Evolutionary conservation across 2,797 vertebrate genomes (phyloP), one percentile per base, ranked within the genome.

Genomic region (Sebastes jordani): DNA sequence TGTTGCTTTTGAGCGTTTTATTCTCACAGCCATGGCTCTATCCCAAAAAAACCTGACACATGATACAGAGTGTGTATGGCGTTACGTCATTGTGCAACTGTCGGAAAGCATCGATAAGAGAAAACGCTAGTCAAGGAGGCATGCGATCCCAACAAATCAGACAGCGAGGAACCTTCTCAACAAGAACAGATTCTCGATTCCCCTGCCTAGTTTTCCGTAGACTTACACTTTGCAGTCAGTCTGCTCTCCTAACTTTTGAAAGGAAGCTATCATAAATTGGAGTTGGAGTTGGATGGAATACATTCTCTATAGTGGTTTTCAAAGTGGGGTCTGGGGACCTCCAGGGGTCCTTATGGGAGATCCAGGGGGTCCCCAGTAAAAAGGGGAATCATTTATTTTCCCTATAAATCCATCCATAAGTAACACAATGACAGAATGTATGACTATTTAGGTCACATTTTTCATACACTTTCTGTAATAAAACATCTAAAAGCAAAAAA

Each of bases 51-150:
- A 18, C 0, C 27, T 18, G 14, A 27, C 27, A 29, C 56, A 18
- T 29, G 14, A 29, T 29, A 16, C 56, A 58, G 13, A 7, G 25
- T 27, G 25, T 4, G 23, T 58, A 18, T 13, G 56, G 0, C 0
- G 1, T 16, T 27, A 23, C 54, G 54, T 56, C 10, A 55, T 22
- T 23, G 11, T 27, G 23, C 55, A 55, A 55, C 22, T 6, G 22
- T 25, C 16, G 22, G 22, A 58, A 27, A 58, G 27, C 14, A 29
- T 23, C 7, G 27, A 59, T 59, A 59, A 29, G 14, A 59, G 7
- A 16, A 59, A 16, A 18, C 7, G 7, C 8, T 16, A 27, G 6
- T 16, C 56, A 7, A 7, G 14, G 55, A 55, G 52, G 22, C 23
- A 14, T 14, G 23, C 3, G 11, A 6, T 13, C 23, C 13, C 55